A percentile compares a stretch with the other conserved stretches of the same genome.
These are phyloP conservation scores for Synanthedon myopaeformis DNA, from an alignment of 2,888 invertebrate genomes.

Conservation along the genomic window DNA sequence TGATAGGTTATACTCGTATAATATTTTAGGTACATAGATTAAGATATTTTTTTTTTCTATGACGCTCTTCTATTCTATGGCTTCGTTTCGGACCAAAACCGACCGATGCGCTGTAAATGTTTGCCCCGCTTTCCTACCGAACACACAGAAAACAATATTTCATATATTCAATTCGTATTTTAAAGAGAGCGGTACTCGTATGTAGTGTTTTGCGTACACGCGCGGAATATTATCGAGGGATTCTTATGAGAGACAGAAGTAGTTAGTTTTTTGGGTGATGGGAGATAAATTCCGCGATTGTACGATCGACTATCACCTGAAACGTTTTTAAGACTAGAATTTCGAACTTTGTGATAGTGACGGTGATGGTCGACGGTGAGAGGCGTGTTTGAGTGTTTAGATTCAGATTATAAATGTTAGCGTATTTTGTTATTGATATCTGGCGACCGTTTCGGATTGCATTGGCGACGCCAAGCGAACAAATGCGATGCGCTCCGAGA, in stretches of 20 bases:
- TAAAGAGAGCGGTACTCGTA: too few species aligned
- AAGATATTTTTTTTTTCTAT: constrained; percentile 1
- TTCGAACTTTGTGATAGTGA: too few species aligned
- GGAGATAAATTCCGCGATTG: too few species aligned
- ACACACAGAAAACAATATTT: background rate
- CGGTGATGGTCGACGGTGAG: too few species aligned
- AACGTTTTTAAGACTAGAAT: too few species aligned
- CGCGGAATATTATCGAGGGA: too few species aligned
- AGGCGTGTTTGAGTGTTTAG: background rate
- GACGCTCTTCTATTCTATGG: constrained; percentile 7
- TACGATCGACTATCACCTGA: too few species aligned
- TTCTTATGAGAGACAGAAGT: too few species aligned
- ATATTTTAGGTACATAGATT: too few species aligned
- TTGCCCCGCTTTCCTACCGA: background rate
- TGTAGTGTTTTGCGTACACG: too few species aligned
- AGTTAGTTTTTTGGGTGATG: too few species aligned
- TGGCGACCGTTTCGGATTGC: background rate
- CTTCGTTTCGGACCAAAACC: constrained; percentile 6
- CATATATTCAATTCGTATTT: too few species aligned
- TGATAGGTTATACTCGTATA: constrained; percentile 3
- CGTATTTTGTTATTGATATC: background rate
- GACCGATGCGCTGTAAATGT: background rate
- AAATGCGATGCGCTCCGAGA: constrained; percentile 22
- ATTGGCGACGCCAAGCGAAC: background rate
- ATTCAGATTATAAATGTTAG: background rate